These are phyloP conservation scores for Himalopsyche kuldschensis DNA, from an alignment of 2,888 invertebrate genomes.

Conservation along the genomic window DNA sequence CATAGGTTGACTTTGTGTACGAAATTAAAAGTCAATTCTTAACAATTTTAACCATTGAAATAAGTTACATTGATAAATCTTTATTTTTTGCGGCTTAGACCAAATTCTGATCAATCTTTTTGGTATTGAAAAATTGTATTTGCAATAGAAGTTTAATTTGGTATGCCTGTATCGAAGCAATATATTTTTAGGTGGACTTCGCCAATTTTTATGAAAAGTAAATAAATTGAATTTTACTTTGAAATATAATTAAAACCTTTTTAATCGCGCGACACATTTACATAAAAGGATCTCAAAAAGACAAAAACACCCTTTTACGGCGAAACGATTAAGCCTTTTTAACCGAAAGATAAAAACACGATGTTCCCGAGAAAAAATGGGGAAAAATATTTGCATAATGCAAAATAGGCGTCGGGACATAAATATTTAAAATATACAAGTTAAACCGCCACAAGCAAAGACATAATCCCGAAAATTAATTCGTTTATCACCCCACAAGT, in stretches of 20 bases:
- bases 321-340: constrained; percentile 38
- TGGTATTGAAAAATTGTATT: too few species aligned
- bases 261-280: background rate
- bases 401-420: constrained; percentile 31
- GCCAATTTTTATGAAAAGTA: too few species aligned
- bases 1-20: too few species aligned
- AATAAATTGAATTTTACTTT: background rate
- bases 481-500: constrained; percentile 39
- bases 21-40: too few species aligned
- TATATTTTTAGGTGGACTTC: too few species aligned
- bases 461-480: constrained; percentile 40
- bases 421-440: constrained; percentile 39
- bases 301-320: constrained; percentile 12
- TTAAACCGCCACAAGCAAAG: constrained; percentile 38
- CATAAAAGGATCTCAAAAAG: background rate
- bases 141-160: too few species aligned
- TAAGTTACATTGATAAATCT: too few species aligned
- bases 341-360: constrained; percentile 29
- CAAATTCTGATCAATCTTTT: too few species aligned
- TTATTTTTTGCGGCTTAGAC: too few species aligned
- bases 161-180: too few species aligned
- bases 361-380: constrained; percentile 24
- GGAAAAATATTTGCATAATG: constrained; percentile 38
- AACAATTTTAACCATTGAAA: too few species aligned
- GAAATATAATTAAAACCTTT: background rate